phyloP scores from a whole-genome alignment of 2,797 vertebrate genomes.

The Chiroxiphia lanceolata region DNA sequence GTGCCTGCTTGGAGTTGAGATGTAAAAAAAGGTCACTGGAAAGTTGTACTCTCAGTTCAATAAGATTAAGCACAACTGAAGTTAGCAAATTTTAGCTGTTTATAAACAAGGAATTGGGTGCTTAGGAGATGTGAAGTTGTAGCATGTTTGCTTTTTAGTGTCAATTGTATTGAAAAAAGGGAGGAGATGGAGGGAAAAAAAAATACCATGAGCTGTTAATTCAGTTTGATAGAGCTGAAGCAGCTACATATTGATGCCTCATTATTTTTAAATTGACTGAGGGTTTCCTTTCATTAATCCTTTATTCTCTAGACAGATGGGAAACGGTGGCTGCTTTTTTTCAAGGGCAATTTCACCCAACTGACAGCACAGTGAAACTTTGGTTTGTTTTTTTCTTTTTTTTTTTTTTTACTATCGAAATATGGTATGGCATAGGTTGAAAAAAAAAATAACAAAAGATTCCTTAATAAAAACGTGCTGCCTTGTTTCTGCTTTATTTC shows the following conservation, averaged over 20 bases:
- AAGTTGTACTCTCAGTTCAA: neutral
- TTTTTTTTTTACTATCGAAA: neutral
- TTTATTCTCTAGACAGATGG: neutral
- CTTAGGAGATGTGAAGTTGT: neutral
- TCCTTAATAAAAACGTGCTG: neutral
- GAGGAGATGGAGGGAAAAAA: neutral
- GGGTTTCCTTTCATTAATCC: constrained; percentile 30
- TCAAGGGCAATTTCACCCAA: neutral
- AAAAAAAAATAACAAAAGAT: neutral
- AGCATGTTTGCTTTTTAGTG: neutral
- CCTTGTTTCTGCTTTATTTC: neutral
- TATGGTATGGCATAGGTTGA: neutral
- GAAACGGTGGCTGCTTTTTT: neutral
- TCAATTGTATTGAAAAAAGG: neutral
- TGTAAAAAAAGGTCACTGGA: fast-evolving
- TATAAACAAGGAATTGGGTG: neutral
- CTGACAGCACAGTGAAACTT: neutral
- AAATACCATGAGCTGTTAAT: neutral
- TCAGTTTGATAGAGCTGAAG: neutral
- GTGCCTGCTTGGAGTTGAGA: neutral
- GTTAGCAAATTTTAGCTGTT: neutral
- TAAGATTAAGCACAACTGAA: neutral
- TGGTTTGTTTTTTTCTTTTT: neutral
- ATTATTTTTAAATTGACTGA: constrained; percentile 30
- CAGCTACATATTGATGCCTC: constrained; percentile 19